These are phyloP conservation scores for Oenanthe melanoleuca DNA, from an alignment of 2,113 vertebrate genomes.

Conservation along the genomic window DNA sequence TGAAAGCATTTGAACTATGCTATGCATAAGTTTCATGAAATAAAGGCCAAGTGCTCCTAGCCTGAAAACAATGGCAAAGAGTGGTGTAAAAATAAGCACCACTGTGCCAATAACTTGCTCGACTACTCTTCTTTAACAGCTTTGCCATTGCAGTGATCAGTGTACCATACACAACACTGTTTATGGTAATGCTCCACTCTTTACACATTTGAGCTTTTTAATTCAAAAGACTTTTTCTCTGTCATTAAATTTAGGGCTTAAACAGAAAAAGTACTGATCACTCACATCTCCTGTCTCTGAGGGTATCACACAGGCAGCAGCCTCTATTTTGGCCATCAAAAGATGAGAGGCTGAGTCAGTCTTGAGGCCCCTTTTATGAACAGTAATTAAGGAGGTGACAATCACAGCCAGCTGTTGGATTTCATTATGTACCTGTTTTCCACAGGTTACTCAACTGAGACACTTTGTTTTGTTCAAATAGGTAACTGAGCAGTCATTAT, in stretches of 20 bases:
- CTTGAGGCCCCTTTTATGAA: background rate
- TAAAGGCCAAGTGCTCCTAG: slow-evolving; percentile 56
- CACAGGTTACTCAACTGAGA: background rate
- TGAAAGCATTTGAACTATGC: slow-evolving; percentile 47
- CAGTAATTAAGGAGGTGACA: background rate
- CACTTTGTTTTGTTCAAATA: background rate
- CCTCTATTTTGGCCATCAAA: background rate
- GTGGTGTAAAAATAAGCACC: slow-evolving; percentile 26
- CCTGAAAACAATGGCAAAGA: slow-evolving; percentile 30
- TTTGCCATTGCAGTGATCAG: slow-evolving; percentile 30
- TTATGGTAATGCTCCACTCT: slow-evolving; percentile 22
- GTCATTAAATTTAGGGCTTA: slow-evolving; percentile 28
- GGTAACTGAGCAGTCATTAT: background rate
- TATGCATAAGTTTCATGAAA: slow-evolving; percentile 48
- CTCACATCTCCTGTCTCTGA: background rate
- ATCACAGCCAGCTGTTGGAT: background rate
- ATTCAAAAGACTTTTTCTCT: slow-evolving; percentile 38
- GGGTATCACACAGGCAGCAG: background rate
- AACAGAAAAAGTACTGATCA: background rate
- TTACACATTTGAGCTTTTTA: slow-evolving; percentile 18
- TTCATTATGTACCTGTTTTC: background rate
- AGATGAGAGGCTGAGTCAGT: background rate
- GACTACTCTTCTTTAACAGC: slow-evolving; percentile 39
- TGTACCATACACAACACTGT: background rate
- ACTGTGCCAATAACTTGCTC: slow-evolving; percentile 51